Evolutionary conservation across 1,140 invertebrate genomes (phyloP).

Genomic region (Drosophila sechellia): DNA sequence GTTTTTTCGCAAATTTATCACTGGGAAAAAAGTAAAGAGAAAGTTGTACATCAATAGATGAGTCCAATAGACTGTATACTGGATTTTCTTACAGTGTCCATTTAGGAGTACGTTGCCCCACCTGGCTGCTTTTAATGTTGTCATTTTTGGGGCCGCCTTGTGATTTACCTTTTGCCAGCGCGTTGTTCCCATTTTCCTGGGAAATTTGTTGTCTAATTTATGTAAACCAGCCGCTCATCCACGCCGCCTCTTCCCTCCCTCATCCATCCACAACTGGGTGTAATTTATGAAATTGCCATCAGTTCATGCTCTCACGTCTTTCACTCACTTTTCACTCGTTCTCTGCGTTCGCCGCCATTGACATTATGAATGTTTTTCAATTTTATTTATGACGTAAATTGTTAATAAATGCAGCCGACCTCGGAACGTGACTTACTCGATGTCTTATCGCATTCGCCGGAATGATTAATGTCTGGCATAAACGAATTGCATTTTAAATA

Average conservation of each 20-base stretch:
- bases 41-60: neutral
- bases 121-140: slow-evolving; percentile 56
- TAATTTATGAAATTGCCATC: slow-evolving; percentile 65
- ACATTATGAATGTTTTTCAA: slow-evolving; percentile 80
- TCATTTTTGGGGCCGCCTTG: slow-evolving; percentile 57
- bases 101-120: slow-evolving; percentile 20
- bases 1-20: slow-evolving; percentile 54
- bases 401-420: slow-evolving; percentile 71
- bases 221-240: slow-evolving; percentile 37
- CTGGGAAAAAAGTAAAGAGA: neutral
- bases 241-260: neutral
- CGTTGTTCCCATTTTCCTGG: slow-evolving; percentile 63
- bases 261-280: slow-evolving; percentile 1
- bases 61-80: too few relatives aligned
- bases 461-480: slow-evolving; percentile 74
- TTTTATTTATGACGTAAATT: slow-evolving; percentile 80
- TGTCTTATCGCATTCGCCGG: slow-evolving; percentile 22
- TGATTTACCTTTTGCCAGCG: slow-evolving; percentile 68
- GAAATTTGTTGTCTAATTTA: slow-evolving; percentile 79
- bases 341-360: slow-evolving; percentile 29
- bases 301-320: slow-evolving; percentile 49
- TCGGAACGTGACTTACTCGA: slow-evolving; percentile 22
- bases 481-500: slow-evolving; percentile 81
- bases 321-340: slow-evolving; percentile 40
- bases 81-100: slow-evolving; percentile 2